phyloP scores from a whole-genome alignment of 2,113 vertebrate genomes.

The Rhagologus leucostigma region DNA sequence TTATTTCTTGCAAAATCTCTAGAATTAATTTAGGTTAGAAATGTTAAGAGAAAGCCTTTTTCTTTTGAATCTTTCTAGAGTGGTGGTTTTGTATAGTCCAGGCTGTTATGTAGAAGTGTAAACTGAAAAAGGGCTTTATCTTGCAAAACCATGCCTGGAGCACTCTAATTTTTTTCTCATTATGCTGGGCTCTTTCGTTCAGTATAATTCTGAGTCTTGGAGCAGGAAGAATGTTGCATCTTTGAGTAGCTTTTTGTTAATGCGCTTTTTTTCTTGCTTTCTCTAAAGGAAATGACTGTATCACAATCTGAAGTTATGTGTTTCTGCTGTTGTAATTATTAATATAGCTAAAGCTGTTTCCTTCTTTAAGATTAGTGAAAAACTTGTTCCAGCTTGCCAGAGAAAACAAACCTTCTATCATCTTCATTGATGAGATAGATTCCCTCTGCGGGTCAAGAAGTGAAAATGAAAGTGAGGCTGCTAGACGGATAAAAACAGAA shows the following conservation, averaged over 20 bases:
- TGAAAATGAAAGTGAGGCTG: conserved; percentile 97
- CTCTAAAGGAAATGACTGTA: background rate
- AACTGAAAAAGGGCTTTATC: background rate
- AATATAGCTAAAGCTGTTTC: conserved; percentile 8
- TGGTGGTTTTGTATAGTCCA: background rate
- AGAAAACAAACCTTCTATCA: conserved; percentile 95
- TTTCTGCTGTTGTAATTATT: background rate
- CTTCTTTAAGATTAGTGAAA: conserved; percentile 87
- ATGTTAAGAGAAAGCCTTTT: background rate
- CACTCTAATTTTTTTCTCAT: background rate
- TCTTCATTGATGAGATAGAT: conserved; percentile 98
- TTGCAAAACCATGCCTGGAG: background rate
- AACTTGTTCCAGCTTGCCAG: conserved; percentile 92
- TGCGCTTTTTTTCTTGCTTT: background rate
- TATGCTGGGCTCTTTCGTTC: background rate
- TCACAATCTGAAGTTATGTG: background rate
- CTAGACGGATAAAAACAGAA: conserved; percentile 94
- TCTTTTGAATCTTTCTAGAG: background rate
- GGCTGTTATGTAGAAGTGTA: background rate
- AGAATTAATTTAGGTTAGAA: background rate
- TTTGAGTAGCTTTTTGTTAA: background rate
- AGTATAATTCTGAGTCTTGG: background rate
- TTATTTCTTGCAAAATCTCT: background rate
- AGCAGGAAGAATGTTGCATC: background rate
- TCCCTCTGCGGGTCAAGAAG: conserved; percentile 95